Percentiles rank a stretch among this genome's conserved stretches.
Evolutionary conservation across 2,888 invertebrate genomes (phyloP).

Genomic region (Rambutsinella grinnellia): DNA sequence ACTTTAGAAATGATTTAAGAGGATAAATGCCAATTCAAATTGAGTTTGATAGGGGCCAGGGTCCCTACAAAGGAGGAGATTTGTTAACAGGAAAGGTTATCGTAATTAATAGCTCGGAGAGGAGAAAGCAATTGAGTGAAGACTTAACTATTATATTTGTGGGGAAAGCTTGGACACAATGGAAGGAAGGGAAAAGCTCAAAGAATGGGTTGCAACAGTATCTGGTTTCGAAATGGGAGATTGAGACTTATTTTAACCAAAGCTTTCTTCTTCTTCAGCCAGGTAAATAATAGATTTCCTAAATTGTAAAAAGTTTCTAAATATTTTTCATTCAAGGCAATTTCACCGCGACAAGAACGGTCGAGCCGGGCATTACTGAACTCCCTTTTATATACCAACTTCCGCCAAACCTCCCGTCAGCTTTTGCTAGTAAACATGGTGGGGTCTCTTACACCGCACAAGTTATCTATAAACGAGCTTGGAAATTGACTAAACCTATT

Average conservation of each 20-base stretch:
- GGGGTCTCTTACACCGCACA: slow-evolving; percentile 39
- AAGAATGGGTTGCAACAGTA: slow-evolving; percentile 41
- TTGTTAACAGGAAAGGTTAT: slow-evolving; percentile 41
- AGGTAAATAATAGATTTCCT: slow-evolving; percentile 16
- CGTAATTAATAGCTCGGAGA: slow-evolving; percentile 40
- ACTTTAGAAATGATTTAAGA: too few species aligned
- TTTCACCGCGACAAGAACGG: slow-evolving; percentile 24
- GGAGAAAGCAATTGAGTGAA: slow-evolving; percentile 29
- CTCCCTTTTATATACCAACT: slow-evolving; percentile 51
- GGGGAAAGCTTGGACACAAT: slow-evolving; percentile 50
- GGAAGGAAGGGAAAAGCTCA: slow-evolving; percentile 50
- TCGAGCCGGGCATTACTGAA: slow-evolving; percentile 48
- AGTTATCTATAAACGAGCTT: slow-evolving; percentile 47
- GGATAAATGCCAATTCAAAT: slow-evolving; percentile 41
- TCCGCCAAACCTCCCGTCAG: slow-evolving; percentile 38
- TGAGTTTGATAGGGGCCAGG: slow-evolving; percentile 34
- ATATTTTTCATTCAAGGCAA: too few species aligned
- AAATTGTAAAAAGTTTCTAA: too few species aligned
- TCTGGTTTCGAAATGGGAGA: slow-evolving; percentile 45
- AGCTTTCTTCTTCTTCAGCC: slow-evolving; percentile 28
- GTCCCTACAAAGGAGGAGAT: slow-evolving; percentile 46
- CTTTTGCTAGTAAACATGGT: slow-evolving; percentile 48
- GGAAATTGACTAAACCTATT: slow-evolving; percentile 42
- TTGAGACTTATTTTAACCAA: slow-evolving; percentile 52
- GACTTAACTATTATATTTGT: slow-evolving; percentile 48